Evolutionary conservation across 2,888 invertebrate genomes (phyloP).

Genomic region (Hoplodrina blanda): DNA sequence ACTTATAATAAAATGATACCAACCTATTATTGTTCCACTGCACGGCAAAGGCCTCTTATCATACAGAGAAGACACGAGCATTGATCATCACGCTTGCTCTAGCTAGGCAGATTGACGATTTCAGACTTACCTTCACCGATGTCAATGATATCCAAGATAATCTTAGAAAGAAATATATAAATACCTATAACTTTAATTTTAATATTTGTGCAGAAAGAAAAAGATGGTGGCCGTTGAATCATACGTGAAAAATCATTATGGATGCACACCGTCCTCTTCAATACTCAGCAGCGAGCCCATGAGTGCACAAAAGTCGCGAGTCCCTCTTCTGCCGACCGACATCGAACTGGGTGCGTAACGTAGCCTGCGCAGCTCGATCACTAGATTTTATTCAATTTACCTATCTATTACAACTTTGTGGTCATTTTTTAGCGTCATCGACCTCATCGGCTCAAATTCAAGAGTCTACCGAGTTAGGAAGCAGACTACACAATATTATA

Average conservation of each 20-base stretch:
- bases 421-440: conserved; percentile 68
- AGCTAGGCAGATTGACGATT: no score
- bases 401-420: conserved; percentile 24
- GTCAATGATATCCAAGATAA: no score
- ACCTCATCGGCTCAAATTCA: conserved; percentile 69
- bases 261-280: conserved; percentile 54
- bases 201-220: conserved; percentile 67
- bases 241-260: conserved; percentile 78
- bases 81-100: no score
- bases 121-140: no score
- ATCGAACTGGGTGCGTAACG: conserved; percentile 71
- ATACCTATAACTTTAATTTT: neutral
- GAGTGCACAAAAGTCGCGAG: conserved; percentile 69
- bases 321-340: conserved; percentile 76
- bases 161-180: no score
- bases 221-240: conserved; percentile 80
- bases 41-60: no score
- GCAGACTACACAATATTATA: conserved; percentile 75
- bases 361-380: neutral
- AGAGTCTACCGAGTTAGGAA: conserved; percentile 74
- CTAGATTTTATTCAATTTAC: neutral
- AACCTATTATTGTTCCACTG: no score
- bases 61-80: no score
- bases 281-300: conserved; percentile 44
- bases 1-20: no score